phyloP scores from a whole-genome alignment of 2,888 invertebrate genomes.

The Heliconius hortense region DNA sequence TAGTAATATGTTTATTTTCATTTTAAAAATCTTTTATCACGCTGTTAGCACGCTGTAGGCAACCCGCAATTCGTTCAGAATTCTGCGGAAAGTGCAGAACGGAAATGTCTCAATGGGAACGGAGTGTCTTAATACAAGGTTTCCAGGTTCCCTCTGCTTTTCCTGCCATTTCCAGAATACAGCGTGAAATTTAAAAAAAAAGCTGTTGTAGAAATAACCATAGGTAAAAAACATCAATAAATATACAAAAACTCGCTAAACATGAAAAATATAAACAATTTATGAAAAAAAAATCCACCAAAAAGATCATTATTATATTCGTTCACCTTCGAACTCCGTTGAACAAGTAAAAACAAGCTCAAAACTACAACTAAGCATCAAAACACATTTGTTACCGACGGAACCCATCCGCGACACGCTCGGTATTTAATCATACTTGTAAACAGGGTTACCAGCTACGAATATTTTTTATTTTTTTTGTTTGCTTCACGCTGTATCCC shows the following conservation, averaged over 20 bases:
- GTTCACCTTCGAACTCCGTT: constrained; percentile 24
- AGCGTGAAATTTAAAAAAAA: background rate
- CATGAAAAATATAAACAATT: background rate
- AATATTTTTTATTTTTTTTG: background rate
- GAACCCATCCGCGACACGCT: constrained; percentile 32
- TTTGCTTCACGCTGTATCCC: background rate
- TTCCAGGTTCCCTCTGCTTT: background rate
- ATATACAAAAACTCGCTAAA: too few species aligned
- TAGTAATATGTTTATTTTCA: too few species aligned
- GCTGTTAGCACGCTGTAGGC: too few species aligned
- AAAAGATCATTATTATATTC: background rate
- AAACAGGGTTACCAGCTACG: constrained; percentile 19
- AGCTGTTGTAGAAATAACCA: background rate
- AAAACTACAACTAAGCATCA: constrained; percentile 43
- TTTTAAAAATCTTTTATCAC: too few species aligned
- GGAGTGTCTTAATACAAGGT: too few species aligned
- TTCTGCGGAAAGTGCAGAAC: too few species aligned
- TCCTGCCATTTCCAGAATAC: background rate
- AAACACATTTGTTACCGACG: constrained; percentile 37
- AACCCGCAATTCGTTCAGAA: too few species aligned
- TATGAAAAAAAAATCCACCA: background rate
- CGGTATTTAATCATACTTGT: constrained; percentile 37
- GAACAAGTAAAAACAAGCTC: constrained; percentile 44
- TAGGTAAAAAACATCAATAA: background rate
- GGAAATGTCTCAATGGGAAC: too few species aligned